Percentiles rank a stretch among this genome's conserved stretches.
These are phyloP conservation scores for Manacus vitellinus DNA, from an alignment of 2,113 vertebrate genomes.

Conservation along the genomic window DNA sequence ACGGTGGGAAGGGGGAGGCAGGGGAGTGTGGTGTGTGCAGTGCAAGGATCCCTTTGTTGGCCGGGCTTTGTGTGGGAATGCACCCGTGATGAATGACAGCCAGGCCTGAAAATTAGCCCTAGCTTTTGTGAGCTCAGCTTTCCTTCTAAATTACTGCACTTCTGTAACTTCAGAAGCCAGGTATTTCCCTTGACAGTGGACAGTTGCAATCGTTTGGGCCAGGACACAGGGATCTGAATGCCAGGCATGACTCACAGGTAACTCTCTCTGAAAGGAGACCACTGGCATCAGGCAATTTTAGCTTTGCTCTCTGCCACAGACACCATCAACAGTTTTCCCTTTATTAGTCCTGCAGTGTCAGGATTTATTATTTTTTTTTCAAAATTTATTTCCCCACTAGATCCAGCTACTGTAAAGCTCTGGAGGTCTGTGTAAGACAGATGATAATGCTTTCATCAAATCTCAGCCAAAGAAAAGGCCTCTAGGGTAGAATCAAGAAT, in stretches of 20 bases:
- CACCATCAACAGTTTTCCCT: background rate
- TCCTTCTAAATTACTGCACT: constrained; percentile 14
- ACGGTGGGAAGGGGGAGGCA: background rate
- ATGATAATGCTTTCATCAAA: constrained; percentile 20
- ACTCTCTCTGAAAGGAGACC: background rate
- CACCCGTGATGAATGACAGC: constrained; percentile 39
- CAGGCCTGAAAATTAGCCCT: constrained; percentile 25
- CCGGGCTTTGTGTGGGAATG: background rate
- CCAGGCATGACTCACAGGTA: background rate
- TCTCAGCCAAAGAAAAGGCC: constrained; percentile 4
- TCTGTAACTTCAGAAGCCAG: constrained; percentile 61
- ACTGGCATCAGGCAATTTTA: background rate
- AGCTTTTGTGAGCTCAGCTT: constrained; percentile 35
- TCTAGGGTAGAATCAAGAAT: background rate
- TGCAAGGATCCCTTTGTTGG: constrained; percentile 50
- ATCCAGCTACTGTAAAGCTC: constrained; percentile 25
- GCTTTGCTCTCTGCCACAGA: background rate
- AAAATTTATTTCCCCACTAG: background rate
- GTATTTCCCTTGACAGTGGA: constrained; percentile 26
- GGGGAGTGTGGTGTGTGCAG: rapidly evolving
- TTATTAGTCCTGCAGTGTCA: background rate
- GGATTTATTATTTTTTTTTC: background rate
- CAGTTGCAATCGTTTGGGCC: background rate
- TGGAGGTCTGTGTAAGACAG: background rate
- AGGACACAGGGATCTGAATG: background rate